phyloP scores from a whole-genome alignment of 1,140 invertebrate genomes.

The Reticulitermes speratus region DNA sequence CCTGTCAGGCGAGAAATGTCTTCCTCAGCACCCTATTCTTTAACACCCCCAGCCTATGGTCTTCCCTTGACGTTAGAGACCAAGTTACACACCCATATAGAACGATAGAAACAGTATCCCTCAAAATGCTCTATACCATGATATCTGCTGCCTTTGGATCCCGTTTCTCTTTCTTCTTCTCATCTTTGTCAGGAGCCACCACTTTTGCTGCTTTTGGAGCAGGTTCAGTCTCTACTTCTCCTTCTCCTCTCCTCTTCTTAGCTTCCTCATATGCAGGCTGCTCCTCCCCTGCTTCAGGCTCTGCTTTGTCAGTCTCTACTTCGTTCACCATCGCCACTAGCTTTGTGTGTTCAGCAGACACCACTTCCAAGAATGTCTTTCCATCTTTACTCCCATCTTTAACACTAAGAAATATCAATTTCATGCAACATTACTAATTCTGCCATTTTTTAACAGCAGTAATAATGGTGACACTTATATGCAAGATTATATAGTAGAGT shows the following conservation, averaged over 20 bases:
- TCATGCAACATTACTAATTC: constrained; percentile 17
- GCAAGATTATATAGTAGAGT: not conserved
- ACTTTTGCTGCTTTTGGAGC: constrained; percentile 43
- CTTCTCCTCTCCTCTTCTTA: constrained; percentile 35
- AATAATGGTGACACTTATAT: not conserved
- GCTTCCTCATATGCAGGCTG: constrained; percentile 38
- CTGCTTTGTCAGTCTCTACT: constrained; percentile 49
- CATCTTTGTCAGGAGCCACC: constrained; percentile 35
- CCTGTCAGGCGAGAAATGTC: too few relatives aligned
- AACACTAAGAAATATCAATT: constrained; percentile 48
- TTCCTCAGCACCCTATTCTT: too few relatives aligned
- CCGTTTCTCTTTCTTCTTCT: constrained; percentile 46
- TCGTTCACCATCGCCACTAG: constrained; percentile 67
- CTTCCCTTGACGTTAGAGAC: too few relatives aligned
- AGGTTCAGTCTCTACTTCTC: constrained; percentile 42
- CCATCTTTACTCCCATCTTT: constrained; percentile 62
- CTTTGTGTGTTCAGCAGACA: constrained; percentile 68
- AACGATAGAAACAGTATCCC: too few relatives aligned
- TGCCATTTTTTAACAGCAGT: not conserved
- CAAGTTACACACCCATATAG: too few relatives aligned
- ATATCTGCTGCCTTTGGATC: constrained; percentile 61
- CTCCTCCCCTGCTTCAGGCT: constrained; percentile 45
- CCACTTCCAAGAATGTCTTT: constrained; percentile 59
- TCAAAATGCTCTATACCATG: constrained; percentile 51
- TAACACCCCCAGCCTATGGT: too few relatives aligned